phyloP scores from a whole-genome alignment of 2,888 invertebrate genomes.

The Auanema sp. region DNA sequence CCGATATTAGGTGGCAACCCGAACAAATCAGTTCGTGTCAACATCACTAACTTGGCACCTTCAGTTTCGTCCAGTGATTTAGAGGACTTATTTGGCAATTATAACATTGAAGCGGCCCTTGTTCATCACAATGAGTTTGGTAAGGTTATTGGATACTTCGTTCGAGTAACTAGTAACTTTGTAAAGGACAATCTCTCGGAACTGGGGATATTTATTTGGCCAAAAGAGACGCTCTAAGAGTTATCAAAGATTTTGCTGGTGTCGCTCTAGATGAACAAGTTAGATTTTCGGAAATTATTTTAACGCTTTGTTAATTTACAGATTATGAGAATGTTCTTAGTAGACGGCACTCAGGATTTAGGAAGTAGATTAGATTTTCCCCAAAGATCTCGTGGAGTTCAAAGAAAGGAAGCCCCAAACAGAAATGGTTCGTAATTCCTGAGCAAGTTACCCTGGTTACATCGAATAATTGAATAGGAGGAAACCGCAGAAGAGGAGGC shows the following conservation, averaged over 20 bases:
- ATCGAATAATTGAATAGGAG: background rate
- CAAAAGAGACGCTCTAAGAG: slow-evolving; percentile 36
- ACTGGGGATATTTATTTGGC: slow-evolving; percentile 43
- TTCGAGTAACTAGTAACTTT: background rate
- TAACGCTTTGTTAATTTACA: background rate
- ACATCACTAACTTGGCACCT: slow-evolving; percentile 40
- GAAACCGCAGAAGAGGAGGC: background rate
- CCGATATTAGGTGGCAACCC: slow-evolving; percentile 12
- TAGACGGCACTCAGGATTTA: slow-evolving; percentile 7
- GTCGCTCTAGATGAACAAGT: slow-evolving; percentile 41
- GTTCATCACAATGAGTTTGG: slow-evolving; percentile 46
- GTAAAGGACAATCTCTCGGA: slow-evolving; percentile 38
- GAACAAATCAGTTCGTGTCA: slow-evolving; percentile 29
- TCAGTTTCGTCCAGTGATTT: slow-evolving; percentile 39
- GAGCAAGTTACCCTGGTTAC: background rate
- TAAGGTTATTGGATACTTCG: background rate
- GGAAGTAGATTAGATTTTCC: background rate
- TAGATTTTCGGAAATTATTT: slow-evolving; percentile 9
- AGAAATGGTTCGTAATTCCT: background rate
- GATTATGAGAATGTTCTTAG: slow-evolving; percentile 13
- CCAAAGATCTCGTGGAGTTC: background rate
- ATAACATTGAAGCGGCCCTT: slow-evolving; percentile 30
- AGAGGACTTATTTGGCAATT: slow-evolving; percentile 40
- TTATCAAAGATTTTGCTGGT: slow-evolving; percentile 31
- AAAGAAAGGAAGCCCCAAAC: background rate